Conservation (phyloP, 2,797 vertebrate species). For the Lagodon rhomboides region DNA sequence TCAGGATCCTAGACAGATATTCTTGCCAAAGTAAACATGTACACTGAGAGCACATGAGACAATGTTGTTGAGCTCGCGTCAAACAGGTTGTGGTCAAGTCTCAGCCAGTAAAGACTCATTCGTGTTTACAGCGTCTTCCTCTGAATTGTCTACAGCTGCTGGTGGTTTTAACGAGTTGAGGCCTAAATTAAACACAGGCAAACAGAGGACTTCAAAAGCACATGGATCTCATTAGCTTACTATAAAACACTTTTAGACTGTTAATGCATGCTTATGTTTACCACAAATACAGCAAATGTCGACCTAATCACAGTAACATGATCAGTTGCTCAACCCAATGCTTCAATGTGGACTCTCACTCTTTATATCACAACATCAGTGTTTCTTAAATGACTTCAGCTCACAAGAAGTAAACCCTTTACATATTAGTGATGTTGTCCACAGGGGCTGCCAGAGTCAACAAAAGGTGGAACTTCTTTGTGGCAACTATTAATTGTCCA, state of each 20-base stretch:
- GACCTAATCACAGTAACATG: slow-evolving; percentile 4
- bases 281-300: slow-evolving; percentile 20
- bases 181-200: slow-evolving; percentile 13
- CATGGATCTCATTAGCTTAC: slow-evolving; percentile 36
- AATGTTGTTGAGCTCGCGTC: background rate
- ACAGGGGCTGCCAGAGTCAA: no score
- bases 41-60: background rate
- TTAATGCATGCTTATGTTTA: slow-evolving; percentile 12
- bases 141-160: background rate
- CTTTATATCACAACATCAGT: background rate
- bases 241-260: slow-evolving; percentile 10
- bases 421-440: no score
- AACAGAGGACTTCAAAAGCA: slow-evolving; percentile 46
- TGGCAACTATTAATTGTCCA: no score
- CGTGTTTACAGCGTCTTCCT: no score
- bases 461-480: no score
- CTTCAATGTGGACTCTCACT: background rate
- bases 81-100: background rate
- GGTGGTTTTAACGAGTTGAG: slow-evolving; percentile 28
- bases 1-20: background rate
- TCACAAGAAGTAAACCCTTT: background rate
- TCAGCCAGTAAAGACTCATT: background rate
- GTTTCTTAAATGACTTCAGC: background rate
- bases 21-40: background rate
- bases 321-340: background rate